Conservation (phyloP, 2,888 invertebrate genomes). For the Rotaria sp. region DNA sequence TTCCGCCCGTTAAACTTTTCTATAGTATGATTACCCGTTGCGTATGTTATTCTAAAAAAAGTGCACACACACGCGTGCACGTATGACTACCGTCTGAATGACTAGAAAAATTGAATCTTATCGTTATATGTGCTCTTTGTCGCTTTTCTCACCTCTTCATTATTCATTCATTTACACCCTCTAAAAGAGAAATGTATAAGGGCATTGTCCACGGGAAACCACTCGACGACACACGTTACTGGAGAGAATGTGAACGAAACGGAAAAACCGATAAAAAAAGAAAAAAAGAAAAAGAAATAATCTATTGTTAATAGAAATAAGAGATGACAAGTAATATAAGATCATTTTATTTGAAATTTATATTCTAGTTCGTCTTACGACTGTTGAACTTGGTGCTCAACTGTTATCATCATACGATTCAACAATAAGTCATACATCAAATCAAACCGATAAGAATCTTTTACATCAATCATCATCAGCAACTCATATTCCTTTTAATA, state of each 20-base stretch:
- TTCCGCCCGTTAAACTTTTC: constrained; percentile 24
- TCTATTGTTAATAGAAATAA: not conserved
- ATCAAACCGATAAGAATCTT: constrained; percentile 11
- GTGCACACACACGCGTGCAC: not conserved
- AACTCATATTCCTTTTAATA: not conserved
- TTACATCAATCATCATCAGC: not conserved
- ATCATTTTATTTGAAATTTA: not conserved
- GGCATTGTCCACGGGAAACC: constrained; percentile 15
- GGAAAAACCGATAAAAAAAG: not conserved
- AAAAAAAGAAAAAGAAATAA: not conserved
- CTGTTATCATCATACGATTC: not conserved
- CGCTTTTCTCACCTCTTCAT: constrained; percentile 4
- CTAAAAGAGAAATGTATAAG: constrained; percentile 7
- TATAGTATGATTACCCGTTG: constrained; percentile 2
- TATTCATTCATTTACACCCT: constrained; percentile 8
- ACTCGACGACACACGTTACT: not conserved
- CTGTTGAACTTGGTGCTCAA: constrained; percentile 16
- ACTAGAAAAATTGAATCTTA: not conserved
- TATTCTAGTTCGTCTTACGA: constrained; percentile 3
- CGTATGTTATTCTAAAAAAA: constrained; percentile 21
- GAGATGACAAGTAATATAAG: not conserved
- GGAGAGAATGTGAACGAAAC: not conserved
- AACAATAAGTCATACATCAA: not conserved
- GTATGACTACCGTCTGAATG: not conserved
- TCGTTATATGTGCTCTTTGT: not conserved